Evolutionary conservation across 1,140 invertebrate species (phyloP).

Genomic region (roundworm (Caenorhabditis elegans)): WBcel235 BX284606.5:7037501-7038000

Average conservation of each 20-base stretch:
- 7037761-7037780: background rate
- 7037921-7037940: too few relatives aligned
- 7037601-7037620: conserved; percentile 9
- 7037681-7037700: background rate
- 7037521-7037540: conserved; percentile 28
- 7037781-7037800: too few relatives aligned
- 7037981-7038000: too few relatives aligned
- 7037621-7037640: conserved; percentile 25
- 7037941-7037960: too few relatives aligned
- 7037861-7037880: too few relatives aligned
- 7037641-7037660: conserved; percentile 16
- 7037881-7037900: too few relatives aligned
- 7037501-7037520: conserved; percentile 21
- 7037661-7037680: background rate
- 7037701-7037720: background rate
- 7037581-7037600: background rate
- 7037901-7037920: too few relatives aligned
- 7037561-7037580: conserved; percentile 12
- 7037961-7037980: too few relatives aligned
- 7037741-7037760: background rate
- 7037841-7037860: too few relatives aligned
- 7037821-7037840: too few relatives aligned
- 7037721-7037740: background rate
- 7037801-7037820: too few relatives aligned
- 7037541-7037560: background rate